Percentiles rank a stretch among this genome's conserved stretches.
Conservation (phyloP, 2,888 invertebrate species). For the Synanthedon andrenaeformis region DNA sequence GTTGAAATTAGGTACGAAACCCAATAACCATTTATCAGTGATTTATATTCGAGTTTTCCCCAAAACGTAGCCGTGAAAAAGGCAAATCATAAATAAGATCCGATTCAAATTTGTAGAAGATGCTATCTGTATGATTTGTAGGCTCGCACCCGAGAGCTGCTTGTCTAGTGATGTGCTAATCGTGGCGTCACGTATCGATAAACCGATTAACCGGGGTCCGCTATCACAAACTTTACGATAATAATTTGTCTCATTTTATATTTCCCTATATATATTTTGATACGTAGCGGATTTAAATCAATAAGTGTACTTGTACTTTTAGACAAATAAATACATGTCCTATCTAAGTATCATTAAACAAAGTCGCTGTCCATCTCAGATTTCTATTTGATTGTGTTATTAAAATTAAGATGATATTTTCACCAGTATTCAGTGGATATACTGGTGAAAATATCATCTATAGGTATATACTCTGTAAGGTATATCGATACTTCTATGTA, state of each 20-base stretch:
- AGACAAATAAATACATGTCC: no score
- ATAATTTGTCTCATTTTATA: neutral
- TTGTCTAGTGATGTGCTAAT: conserved; percentile 67
- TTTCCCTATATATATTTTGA: neutral
- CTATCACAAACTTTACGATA: conserved; percentile 2
- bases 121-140: conserved; percentile 69
- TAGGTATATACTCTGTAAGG: no score
- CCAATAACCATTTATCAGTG: conserved; percentile 61
- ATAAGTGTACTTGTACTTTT: no score
- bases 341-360: no score
- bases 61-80: conserved; percentile 68
- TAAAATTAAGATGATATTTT: no score
- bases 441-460: no score
- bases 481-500: no score
- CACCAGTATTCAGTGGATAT: no score
- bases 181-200: conserved; percentile 50
- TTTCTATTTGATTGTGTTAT: no score
- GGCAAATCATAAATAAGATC: conserved; percentile 72
- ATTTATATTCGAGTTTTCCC: conserved; percentile 66
- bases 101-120: conserved; percentile 73
- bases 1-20: conserved; percentile 45
- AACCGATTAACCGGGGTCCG: conserved; percentile 7
- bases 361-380: no score
- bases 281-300: no score
- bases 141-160: conserved; percentile 63